A percentile compares a stretch with the other conserved stretches of the same genome.
phyloP scores from a whole-genome alignment of 2,113 vertebrate genomes.

The Dendrocopos noguchii region DNA sequence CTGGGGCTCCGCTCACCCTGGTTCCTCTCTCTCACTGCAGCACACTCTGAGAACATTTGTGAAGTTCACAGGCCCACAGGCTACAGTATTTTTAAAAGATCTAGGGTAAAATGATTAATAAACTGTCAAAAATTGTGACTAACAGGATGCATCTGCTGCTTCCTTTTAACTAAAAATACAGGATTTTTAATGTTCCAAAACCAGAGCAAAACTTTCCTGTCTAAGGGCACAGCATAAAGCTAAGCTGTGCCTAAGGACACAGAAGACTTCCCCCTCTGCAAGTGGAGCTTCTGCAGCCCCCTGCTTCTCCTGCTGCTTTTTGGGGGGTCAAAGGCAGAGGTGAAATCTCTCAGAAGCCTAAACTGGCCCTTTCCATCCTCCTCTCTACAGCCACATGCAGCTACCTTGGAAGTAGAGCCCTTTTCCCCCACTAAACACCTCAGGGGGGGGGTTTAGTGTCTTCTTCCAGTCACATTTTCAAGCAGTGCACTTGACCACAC shows the following conservation, averaged over 20 bases:
- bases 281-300: neutral
- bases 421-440: neutral
- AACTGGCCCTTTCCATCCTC: rapidly evolving
- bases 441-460: neutral
- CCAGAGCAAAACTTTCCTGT: constrained; percentile 37
- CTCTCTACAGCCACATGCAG: neutral
- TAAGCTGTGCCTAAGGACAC: neutral
- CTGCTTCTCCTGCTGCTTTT: neutral
- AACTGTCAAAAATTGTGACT: constrained; percentile 63
- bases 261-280: neutral
- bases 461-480: neutral
- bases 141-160: constrained; percentile 76
- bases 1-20: neutral
- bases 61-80: neutral
- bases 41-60: neutral
- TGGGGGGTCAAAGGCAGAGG: neutral
- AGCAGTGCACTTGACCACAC: neutral
- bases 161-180: constrained; percentile 68
- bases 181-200: constrained; percentile 61
- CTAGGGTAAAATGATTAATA: constrained; percentile 54
- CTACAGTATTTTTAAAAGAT: constrained; percentile 23
- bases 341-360: neutral
- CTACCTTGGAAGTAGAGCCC: neutral
- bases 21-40: neutral
- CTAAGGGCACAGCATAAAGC: neutral